These are phyloP conservation scores for Lagenorhynchus albirostris DNA, from an alignment of 2,113 vertebrate genomes.

Conservation along the genomic window DNA sequence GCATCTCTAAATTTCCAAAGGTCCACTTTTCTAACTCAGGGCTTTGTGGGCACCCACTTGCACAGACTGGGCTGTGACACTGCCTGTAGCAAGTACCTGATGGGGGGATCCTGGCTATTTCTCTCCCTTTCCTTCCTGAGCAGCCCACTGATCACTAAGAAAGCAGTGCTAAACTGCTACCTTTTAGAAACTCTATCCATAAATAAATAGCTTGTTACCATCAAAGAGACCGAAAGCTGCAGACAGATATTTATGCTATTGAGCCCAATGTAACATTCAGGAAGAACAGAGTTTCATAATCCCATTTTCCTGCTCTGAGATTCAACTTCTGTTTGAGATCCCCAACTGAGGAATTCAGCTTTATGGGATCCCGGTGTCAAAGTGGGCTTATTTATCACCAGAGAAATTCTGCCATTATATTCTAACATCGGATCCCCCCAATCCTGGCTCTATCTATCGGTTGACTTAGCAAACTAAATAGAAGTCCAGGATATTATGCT, in stretches of 20 bases:
- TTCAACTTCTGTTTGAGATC: constrained; percentile 73
- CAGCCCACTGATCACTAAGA: constrained; percentile 70
- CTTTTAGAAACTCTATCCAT: constrained; percentile 60
- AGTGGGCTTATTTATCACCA: constrained; percentile 63
- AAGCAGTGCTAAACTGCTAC: constrained; percentile 53
- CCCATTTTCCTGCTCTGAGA: constrained; percentile 40
- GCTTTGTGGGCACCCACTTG: neutral
- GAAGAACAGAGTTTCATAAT: constrained; percentile 73
- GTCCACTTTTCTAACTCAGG: neutral
- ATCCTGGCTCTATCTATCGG: constrained; percentile 69
- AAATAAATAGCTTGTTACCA: constrained; percentile 64
- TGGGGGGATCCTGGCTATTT: constrained; percentile 55
- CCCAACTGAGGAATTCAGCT: constrained; percentile 72
- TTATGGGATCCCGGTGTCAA: constrained; percentile 71
- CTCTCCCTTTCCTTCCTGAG: constrained; percentile 61
- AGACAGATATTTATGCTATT: constrained; percentile 65
- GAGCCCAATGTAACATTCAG: constrained; percentile 70
- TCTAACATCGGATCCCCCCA: constrained; percentile 69
- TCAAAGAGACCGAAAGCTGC: constrained; percentile 73
- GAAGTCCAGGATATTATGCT: constrained; percentile 62
- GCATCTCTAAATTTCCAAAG: neutral
- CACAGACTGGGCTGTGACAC: neutral
- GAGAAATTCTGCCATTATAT: constrained; percentile 73
- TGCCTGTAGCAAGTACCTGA: neutral
- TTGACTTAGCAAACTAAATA: constrained; percentile 66